These are phyloP conservation scores for Cyanoramphus novaezelandiae DNA, from an alignment of 2,113 vertebrate genomes.

Conservation along the genomic window DNA sequence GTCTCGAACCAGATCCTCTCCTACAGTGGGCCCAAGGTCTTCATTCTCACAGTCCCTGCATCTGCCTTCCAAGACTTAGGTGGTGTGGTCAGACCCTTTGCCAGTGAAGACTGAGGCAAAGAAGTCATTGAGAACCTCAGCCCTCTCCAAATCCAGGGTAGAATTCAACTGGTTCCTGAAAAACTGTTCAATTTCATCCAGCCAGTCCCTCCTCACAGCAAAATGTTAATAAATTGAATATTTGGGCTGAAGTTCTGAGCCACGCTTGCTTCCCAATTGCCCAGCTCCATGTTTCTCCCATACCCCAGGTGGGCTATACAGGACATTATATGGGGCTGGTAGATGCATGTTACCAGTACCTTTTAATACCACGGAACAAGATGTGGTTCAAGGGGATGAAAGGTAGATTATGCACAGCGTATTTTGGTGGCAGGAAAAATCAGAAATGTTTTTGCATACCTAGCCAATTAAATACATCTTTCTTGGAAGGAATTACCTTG, in stretches of 20 bases:
- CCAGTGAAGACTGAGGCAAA: too few relatives aligned
- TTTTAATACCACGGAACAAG: not conserved
- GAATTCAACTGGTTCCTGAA: not conserved
- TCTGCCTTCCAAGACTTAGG: too few relatives aligned
- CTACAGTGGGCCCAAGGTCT: too few relatives aligned
- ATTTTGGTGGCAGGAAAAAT: not conserved
- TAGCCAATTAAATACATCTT: not conserved
- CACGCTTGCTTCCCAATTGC: not conserved
- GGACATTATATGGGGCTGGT: not conserved
- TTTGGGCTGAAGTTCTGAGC: not conserved
- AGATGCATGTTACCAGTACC: not conserved
- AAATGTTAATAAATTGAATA: not conserved
- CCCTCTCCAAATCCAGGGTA: too few relatives aligned
- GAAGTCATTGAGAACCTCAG: too few relatives aligned
- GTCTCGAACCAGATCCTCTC: too few relatives aligned
- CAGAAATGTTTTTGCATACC: not conserved
- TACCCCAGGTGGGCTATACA: not conserved
- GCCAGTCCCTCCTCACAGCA: not conserved
- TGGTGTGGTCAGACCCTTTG: too few relatives aligned
- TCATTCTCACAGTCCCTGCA: too few relatives aligned
- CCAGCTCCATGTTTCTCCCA: not conserved
- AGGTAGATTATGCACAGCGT: not conserved
- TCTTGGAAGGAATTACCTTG: not conserved
- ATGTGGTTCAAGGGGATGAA: not conserved
- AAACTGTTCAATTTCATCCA: not conserved